Evolutionary conservation across 2,113 vertebrate species (phyloP).

Genomic region (Amphilophus citrinellus): DNA sequence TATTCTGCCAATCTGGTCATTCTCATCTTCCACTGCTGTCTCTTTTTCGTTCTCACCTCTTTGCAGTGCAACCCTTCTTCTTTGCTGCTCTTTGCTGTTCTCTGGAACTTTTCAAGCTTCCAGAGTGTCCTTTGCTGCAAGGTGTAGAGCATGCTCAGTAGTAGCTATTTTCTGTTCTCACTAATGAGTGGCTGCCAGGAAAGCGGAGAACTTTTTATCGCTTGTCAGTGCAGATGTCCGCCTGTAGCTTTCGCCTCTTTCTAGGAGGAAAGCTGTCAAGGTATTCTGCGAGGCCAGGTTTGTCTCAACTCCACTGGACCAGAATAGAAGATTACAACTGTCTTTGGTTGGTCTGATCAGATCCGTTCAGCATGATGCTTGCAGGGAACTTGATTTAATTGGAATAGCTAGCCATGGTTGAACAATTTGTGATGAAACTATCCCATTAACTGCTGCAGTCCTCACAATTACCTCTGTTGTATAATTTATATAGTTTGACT

Average conservation of each 20-base stretch:
- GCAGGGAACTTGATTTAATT: conserved; percentile 43
- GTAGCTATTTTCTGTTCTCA: conserved; percentile 35
- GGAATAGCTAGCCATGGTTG: conserved; percentile 22
- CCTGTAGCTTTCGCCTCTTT: conserved; percentile 18
- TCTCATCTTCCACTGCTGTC: not conserved
- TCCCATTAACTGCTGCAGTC: conserved; percentile 46
- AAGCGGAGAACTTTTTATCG: conserved; percentile 48
- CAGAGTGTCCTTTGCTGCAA: not conserved
- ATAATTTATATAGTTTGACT: conserved; percentile 40
- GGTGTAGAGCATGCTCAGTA: conserved; percentile 37
- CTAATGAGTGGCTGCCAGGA: conserved; percentile 54
- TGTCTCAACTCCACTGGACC: not conserved
- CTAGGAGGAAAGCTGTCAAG: conserved; percentile 56
- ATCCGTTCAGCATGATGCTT: conserved; percentile 37
- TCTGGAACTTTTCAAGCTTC: not conserved
- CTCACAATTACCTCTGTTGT: conserved; percentile 33
- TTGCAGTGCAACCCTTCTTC: not conserved
- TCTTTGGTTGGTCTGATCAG: conserved; percentile 21
- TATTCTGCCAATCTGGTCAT: not conserved
- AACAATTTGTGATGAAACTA: conserved; percentile 52
- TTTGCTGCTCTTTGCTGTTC: conserved; percentile 6
- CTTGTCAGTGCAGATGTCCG: conserved; percentile 54
- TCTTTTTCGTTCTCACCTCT: conserved; percentile 13
- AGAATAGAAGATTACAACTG: conserved; percentile 23
- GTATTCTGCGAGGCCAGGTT: conserved; percentile 15